These are phyloP conservation scores for Drosophila subobscura DNA, from an alignment of 1,140 invertebrate species.

Conservation along the genomic window DNA sequence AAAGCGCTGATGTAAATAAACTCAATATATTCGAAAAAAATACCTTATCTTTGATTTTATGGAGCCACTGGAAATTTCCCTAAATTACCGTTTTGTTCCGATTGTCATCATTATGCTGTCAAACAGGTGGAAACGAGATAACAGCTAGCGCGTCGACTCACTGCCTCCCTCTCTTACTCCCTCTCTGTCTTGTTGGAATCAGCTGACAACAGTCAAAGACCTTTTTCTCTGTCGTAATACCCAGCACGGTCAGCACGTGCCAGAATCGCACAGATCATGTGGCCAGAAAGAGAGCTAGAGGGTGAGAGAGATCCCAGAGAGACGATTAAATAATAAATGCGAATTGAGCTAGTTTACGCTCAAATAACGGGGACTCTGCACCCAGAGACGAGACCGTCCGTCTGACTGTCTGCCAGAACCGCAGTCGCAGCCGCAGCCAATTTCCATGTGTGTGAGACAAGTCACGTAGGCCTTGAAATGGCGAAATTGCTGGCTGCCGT, in stretches of 20 bases:
- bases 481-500: slow-evolving; percentile 61
- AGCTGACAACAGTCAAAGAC: slow-evolving; percentile 48
- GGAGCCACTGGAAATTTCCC: slow-evolving; percentile 2
- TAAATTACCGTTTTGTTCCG: slow-evolving; percentile 13
- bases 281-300: slow-evolving; percentile 14
- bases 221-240: slow-evolving; percentile 21
- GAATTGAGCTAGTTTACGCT: slow-evolving; percentile 28
- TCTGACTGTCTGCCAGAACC: slow-evolving; percentile 17
- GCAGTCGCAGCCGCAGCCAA: slow-evolving; percentile 43
- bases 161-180: slow-evolving; percentile 1
- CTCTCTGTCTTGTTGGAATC: slow-evolving; percentile 28
- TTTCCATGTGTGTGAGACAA: slow-evolving; percentile 72
- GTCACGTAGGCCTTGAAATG: slow-evolving; percentile 78
- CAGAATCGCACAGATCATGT: slow-evolving; percentile 51
- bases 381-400: slow-evolving; percentile 20
- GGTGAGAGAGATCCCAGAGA: slow-evolving; percentile 12
- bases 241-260: slow-evolving; percentile 51
- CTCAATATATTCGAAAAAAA: slow-evolving; percentile 52
- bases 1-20: slow-evolving; percentile 58
- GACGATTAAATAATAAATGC: slow-evolving; percentile 30
- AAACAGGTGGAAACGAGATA: slow-evolving; percentile 31
- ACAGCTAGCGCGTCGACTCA: slow-evolving; percentile 14
- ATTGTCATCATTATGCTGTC: slow-evolving; percentile 19
- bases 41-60: slow-evolving; percentile 1
- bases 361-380: slow-evolving; percentile 42